Percentiles rank a stretch among this genome's conserved stretches.
Evolutionary conservation across 2,888 invertebrate genomes (phyloP).

Genomic region (Tenthredo distinguenda): DNA sequence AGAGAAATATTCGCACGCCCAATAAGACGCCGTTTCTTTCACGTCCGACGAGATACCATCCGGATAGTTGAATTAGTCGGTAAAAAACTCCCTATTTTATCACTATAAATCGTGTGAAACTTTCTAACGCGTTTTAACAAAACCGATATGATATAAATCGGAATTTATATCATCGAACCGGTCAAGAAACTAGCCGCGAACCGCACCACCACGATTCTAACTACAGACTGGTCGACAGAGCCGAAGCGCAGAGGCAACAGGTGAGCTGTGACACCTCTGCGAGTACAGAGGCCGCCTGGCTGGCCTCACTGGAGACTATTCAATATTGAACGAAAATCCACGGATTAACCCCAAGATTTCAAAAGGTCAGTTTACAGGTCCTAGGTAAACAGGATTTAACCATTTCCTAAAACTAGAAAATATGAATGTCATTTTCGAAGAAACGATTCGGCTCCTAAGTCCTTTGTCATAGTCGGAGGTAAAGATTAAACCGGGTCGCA

Average conservation of each 20-base stretch:
- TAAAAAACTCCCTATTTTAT: neutral
- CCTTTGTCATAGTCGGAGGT: neutral
- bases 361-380: neutral
- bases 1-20: constrained; percentile 34
- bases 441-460: neutral
- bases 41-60: neutral
- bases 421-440: neutral
- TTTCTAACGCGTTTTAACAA: neutral
- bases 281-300: constrained; percentile 53
- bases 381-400: neutral
- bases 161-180: constrained; percentile 13
- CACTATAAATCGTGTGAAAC: constrained; percentile 1
- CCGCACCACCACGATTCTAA: constrained; percentile 46
- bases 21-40: neutral
- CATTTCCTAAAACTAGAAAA: neutral
- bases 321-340: neutral
- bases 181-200: constrained; percentile 29
- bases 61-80: neutral
- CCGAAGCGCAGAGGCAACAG: constrained; percentile 60
- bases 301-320: constrained; percentile 9
- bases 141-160: neutral
- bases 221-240: constrained; percentile 41
- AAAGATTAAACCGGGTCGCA: constrained; percentile 12
- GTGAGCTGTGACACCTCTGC: constrained; percentile 68
- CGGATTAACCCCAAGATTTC: neutral